phyloP scores from a whole-genome alignment of 2,888 invertebrate species.

The Plebejus argus region DNA sequence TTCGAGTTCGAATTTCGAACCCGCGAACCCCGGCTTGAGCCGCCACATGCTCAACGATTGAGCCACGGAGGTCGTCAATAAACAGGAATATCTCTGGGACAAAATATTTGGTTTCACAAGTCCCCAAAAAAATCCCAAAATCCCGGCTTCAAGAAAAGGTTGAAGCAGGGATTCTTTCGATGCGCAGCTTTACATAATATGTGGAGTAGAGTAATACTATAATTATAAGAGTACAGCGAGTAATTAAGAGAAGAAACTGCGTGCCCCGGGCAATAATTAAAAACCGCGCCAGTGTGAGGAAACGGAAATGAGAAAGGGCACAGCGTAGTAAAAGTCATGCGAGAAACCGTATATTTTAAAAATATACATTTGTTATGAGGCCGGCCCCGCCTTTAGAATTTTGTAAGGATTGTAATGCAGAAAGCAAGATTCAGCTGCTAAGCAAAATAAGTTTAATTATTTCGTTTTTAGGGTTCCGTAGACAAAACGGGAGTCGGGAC shows the following conservation, averaged over 20 bases:
- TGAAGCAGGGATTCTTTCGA: too few species aligned
- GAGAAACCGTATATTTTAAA: conserved; percentile 27
- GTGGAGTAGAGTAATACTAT: background rate
- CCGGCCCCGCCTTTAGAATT: background rate
- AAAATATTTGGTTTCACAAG: too few species aligned
- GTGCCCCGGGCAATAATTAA: conserved; percentile 26
- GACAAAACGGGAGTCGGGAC: too few species aligned
- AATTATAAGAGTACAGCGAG: background rate
- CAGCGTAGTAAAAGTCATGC: conserved; percentile 14
- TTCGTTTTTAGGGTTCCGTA: background rate
- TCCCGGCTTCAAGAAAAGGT: too few species aligned
- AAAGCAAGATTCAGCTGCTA: background rate
- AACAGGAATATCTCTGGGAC: too few species aligned
- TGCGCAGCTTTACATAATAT: background rate
- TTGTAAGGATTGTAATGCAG: background rate
- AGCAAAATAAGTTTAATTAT: background rate
- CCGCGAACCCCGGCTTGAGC: too few species aligned
- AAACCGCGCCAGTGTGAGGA: conserved; percentile 14
- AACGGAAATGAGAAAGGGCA: conserved; percentile 29
- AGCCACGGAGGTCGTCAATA: too few species aligned
- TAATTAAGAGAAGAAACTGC: conserved; percentile 13
- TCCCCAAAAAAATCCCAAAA: too few species aligned
- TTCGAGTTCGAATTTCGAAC: too few species aligned
- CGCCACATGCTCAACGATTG: too few species aligned
- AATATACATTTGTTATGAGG: background rate